Conservation (phyloP, 2,888 invertebrate species). For the Girardia tigrina region DNA sequence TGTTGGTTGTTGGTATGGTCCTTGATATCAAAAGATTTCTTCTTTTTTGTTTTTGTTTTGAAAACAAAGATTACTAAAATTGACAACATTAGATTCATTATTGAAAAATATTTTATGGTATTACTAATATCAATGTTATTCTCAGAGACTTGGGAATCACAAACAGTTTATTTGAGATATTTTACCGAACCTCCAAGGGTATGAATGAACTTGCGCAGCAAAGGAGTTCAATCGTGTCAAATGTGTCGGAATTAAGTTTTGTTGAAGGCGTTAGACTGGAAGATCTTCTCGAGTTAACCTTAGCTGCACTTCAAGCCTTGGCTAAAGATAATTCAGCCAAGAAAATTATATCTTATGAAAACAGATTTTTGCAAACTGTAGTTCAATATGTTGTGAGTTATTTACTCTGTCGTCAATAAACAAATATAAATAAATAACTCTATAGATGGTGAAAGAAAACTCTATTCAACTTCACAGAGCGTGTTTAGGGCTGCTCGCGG, state of each 20-base stretch:
- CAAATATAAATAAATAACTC: neutral
- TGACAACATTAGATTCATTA: neutral
- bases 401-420: neutral
- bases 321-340: slow-evolving; percentile 10
- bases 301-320: neutral
- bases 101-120: no score
- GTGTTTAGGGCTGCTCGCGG: slow-evolving; percentile 13
- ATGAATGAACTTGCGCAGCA: neutral
- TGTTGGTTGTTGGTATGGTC: neutral
- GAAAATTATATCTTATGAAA: neutral
- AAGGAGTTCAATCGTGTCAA: neutral
- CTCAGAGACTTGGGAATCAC: neutral
- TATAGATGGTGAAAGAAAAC: neutral
- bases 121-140: neutral
- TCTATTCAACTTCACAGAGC: slow-evolving; percentile 3
- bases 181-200: neutral
- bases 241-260: neutral
- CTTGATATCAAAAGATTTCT: neutral
- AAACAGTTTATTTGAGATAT: neutral
- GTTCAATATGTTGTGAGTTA: neutral
- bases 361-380: neutral
- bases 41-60: neutral
- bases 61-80: neutral
- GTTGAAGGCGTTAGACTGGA: neutral
- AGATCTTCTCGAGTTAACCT: neutral